Base-by-base conservation (phyloP, 2,888 invertebrate species). In the Drosophila ezoana region DNA sequence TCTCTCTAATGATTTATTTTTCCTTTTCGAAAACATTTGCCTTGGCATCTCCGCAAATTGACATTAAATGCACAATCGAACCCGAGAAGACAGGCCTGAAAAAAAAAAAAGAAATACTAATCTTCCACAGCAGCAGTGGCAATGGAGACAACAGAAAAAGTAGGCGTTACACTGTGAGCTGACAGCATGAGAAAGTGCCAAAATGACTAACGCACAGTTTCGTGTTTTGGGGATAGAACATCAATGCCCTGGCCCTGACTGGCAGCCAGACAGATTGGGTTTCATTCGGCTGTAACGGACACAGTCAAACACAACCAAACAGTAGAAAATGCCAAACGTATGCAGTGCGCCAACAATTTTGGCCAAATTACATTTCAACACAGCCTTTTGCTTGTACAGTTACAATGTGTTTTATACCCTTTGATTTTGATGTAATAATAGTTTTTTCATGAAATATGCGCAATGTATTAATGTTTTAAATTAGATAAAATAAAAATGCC, bases 341-440 rank as follows among this genome's bases (percentile, higher is more conserved):
- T 64, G 70, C 78, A 73, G 78, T 63, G 63, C 70, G 68, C 74
- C 77, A 85, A 81, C 80, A 82, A 84, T 87, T 77, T 79, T 82
- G 75, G 72, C 80, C 85, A 86, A 86, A 86, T 86, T 86, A 89
- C 89, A 86, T 89, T 86, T 86, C 83, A 83, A 78, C 89, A 85
- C 79, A 63, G 88, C 78, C 88, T 73, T 72, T 85, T 75, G 76
- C 68, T 56, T 71, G 64, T 64, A 68, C 66, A 59, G 67, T 41
- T 70, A 75, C 79, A 75, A 48, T 61, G 54, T 52, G 59, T 58
- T 43, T 32, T 14, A 64, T 79, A 61, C 65, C 8, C 79, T 85
- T 37, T 16, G 1, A 40, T 28, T 11, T 4, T 23, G 0, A 5
- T 20, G 28, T 6, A 28, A 0, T 28, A 28, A 8, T 28, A 28